Evolutionary conservation across 2,113 vertebrate species (phyloP).

Genomic region (Riparia riparia): DNA sequence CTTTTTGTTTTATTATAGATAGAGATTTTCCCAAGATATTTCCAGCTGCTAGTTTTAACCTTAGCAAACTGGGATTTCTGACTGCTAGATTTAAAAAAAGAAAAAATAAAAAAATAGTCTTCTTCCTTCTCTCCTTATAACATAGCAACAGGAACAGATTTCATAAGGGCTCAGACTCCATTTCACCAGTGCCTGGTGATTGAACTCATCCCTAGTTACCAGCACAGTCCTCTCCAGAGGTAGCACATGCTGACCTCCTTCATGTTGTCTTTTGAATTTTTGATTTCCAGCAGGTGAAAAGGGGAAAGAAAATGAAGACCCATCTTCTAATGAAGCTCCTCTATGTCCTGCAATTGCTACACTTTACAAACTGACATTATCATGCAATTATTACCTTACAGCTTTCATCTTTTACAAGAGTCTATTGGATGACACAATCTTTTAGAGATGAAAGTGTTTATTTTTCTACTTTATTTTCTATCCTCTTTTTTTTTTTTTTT

Average conservation of each 20-base stretch:
- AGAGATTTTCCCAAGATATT: constrained; percentile 42
- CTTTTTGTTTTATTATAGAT: not conserved
- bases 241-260: not conserved
- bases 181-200: not conserved
- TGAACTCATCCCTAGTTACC: not conserved
- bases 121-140: constrained; percentile 13
- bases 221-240: not conserved
- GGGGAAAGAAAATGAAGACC: not conserved
- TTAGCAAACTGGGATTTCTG: constrained; percentile 45
- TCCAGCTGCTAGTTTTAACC: constrained; percentile 55
- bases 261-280: not conserved
- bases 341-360: not conserved
- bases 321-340: not conserved
- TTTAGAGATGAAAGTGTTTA: not conserved
- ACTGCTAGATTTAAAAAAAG: not conserved
- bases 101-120: not conserved
- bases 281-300: not conserved
- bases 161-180: constrained; percentile 24
- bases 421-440: not conserved
- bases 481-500: not conserved
- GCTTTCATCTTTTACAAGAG: not conserved
- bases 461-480: not conserved
- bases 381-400: not conserved
- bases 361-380: not conserved
- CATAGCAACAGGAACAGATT: not conserved